These are phyloP conservation scores for Oreochromis tanganicae DNA, from an alignment of 2,113 vertebrate genomes.

Conservation along the genomic window DNA sequence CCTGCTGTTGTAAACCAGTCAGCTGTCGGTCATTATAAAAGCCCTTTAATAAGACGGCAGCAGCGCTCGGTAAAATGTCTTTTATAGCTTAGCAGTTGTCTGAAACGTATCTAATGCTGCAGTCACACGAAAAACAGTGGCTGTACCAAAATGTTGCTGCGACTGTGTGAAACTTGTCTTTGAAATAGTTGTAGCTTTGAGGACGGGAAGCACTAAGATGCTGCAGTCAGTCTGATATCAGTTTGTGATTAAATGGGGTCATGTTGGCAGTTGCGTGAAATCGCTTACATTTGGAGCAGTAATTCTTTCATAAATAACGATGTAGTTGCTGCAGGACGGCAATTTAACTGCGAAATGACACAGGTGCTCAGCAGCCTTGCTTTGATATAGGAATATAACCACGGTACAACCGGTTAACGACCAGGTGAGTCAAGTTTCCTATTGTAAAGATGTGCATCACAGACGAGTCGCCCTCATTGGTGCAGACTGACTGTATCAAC, in stretches of 20 bases:
- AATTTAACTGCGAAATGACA: not conserved
- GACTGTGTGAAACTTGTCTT: not conserved
- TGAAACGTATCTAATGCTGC: not conserved
- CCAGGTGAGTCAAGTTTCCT: not conserved
- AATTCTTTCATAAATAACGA: not conserved
- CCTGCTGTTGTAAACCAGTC: not conserved
- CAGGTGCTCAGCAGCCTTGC: not conserved
- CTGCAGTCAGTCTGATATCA: not conserved
- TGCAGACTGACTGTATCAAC: not conserved
- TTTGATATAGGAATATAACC: not conserved
- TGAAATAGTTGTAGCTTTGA: not conserved
- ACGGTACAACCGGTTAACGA: not conserved
- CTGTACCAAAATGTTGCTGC: not conserved
- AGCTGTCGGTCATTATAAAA: not conserved
- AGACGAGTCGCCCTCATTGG: not conserved
- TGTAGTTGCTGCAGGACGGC: not conserved
- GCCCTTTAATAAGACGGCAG: not conserved
- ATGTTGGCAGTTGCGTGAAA: not conserved
- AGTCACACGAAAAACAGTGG: not conserved
- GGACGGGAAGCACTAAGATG: not conserved
- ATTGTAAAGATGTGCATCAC: not conserved
- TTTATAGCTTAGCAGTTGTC: not conserved
- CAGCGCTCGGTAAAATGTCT: not conserved
- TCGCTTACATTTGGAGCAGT: not conserved
- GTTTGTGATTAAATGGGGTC: not conserved